A percentile compares a stretch with the other conserved stretches of the same genome.
Evolutionary conservation across 2,113 vertebrate species (phyloP).

Genomic region (Herpailurus yagouaroundi): DNA sequence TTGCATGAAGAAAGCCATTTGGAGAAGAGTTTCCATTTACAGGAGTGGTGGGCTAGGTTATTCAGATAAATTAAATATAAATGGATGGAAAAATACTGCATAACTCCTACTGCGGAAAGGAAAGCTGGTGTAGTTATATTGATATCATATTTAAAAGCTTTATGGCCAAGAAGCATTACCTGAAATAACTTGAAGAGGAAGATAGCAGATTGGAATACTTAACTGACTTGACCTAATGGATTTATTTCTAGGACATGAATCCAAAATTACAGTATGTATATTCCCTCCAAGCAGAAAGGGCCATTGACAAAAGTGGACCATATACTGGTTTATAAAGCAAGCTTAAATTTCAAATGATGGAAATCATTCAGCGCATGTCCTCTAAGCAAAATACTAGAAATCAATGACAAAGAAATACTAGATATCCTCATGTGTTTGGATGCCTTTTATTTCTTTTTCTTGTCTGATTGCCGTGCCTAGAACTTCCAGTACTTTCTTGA

Average conservation of each 20-base stretch:
- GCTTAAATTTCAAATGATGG: neutral
- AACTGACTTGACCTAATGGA: neutral
- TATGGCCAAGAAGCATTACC: neutral
- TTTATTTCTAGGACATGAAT: neutral
- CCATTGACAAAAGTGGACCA: neutral
- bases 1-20: neutral
- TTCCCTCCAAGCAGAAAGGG: neutral
- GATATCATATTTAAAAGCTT: neutral
- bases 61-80: neutral
- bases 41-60: neutral
- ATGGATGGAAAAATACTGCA: neutral
- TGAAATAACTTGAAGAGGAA: neutral
- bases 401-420: neutral
- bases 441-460: neutral
- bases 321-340: neutral
- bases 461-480: neutral
- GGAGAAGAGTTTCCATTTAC: neutral
- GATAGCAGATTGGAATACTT: neutral
- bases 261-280: neutral
- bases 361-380: neutral
- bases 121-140: neutral
- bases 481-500: neutral
- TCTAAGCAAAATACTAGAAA: neutral
- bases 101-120: neutral
- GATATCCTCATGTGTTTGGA: neutral